Base-by-base conservation (phyloP, 2,113 vertebrate genomes). In the Coturnix japonica region DNA sequence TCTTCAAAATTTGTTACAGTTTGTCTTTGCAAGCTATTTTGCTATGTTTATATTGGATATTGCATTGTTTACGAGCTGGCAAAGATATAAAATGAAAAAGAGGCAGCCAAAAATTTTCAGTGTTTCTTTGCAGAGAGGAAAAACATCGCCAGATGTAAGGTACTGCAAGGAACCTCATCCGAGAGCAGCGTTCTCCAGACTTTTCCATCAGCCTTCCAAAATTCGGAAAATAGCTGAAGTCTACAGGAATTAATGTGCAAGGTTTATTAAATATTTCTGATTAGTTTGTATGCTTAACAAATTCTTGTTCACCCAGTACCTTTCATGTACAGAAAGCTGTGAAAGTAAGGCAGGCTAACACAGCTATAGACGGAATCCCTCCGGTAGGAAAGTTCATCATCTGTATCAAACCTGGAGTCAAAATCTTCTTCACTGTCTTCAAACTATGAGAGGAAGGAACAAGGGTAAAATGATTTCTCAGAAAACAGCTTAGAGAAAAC, bases 341-440 rank as follows among this genome's bases (percentile, higher is more conserved):
- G 99, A 96, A 99, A 99, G 94, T 99, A 99, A 0, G 99, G 99
- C 49, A 99, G 97, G 2, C 98, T 99, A 96, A 99, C 99, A 31
- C 98, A 99, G 96, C 99, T 99, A 76, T 99, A 99, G 69, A 99
- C 98, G 0, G 99, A 99, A 97, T 99, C 99, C 9, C 99, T 96
- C 5, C 99, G 97, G 91, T 98, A 99, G 4, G 98, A 98, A 18
- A 99, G 97, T 75, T 99, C 99, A 8, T 99, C 99, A 3, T 99
- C 99, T 0, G 98, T 99, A 89, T 99, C 99, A 49, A 99, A 98
- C 85, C 98, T 95, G 7, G 97, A 97, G 87, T 99, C 99, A n/a
- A 99, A 98, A 93, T 99, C 99, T 70, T 99, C 99, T 95, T 99
- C 99, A 4, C 99, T 99, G 83, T 99, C 99, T 97, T 99, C 99